These are phyloP conservation scores for Drosophila tsacasi DNA, from an alignment of 1,140 invertebrate species.

Conservation along the genomic window DNA sequence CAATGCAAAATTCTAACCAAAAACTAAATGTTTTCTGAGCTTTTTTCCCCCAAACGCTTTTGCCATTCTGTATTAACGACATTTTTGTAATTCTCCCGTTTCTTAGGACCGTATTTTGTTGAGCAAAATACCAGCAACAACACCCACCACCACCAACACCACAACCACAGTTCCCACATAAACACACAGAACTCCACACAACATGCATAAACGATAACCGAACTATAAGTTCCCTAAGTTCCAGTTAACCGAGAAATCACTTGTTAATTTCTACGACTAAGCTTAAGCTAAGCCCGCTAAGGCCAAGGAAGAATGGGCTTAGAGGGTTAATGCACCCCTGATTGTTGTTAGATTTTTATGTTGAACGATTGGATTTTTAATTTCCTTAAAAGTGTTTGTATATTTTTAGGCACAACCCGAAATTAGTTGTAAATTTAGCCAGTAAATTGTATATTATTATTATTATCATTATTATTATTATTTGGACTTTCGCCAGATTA, in stretches of 20 bases:
- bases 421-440: conserved; percentile 19
- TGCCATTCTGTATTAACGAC: conserved; percentile 41
- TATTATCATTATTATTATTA: conserved; percentile 9
- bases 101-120: conserved; percentile 62
- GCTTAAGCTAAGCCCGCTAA: not conserved
- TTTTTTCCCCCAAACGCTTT: conserved; percentile 3
- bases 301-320: no score
- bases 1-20: conserved; percentile 17
- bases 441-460: conserved; percentile 16
- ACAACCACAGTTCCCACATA: conserved; percentile 44
- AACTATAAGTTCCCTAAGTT: conserved; percentile 35
- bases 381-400: conserved; percentile 17
- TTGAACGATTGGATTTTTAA: conserved; percentile 18
- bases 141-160: conserved; percentile 35
- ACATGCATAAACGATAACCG: conserved; percentile 38
- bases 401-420: conserved; percentile 4
- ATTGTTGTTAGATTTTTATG: conserved; percentile 77
- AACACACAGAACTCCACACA: conserved; percentile 50
- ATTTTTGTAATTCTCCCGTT: conserved; percentile 33
- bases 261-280: conserved; percentile 56
- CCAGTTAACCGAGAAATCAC: conserved; percentile 34
- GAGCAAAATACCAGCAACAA: conserved; percentile 58
- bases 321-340: conserved; percentile 15
- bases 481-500: conserved; percentile 6
- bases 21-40: conserved; percentile 15